Evolutionary conservation across 2,888 invertebrate species (phyloP).

Genomic region (Spilosoma lubricipeda): DNA sequence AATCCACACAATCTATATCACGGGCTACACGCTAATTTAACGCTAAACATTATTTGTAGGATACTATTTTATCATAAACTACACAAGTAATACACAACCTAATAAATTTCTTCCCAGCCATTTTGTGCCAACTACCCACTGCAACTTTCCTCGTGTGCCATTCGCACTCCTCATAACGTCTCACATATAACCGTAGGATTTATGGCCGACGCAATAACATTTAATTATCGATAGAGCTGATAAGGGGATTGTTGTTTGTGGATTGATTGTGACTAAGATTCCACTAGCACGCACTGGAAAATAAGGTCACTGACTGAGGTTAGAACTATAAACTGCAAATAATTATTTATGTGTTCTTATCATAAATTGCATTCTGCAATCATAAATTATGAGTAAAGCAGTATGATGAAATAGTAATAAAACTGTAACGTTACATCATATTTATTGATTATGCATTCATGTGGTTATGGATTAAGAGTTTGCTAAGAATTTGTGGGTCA

Average conservation of each 20-base stretch:
- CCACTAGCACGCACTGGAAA: slow-evolving; percentile 21
- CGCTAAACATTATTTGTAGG: too few relatives aligned
- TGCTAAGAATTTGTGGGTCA: too few relatives aligned
- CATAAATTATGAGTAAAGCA: background rate
- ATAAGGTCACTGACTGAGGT: slow-evolving; percentile 6
- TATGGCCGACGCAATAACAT: slow-evolving; percentile 56
- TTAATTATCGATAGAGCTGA: slow-evolving; percentile 60
- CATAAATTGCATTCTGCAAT: background rate
- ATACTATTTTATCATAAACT: background rate
- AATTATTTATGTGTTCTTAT: background rate
- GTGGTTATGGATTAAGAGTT: too few relatives aligned
- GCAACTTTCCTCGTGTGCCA: slow-evolving; percentile 17
- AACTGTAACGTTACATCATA: too few relatives aligned
- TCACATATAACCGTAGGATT: slow-evolving; percentile 48
- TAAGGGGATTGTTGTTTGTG: slow-evolving; percentile 44
- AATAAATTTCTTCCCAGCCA: slow-evolving; percentile 10
- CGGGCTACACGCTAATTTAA: too few relatives aligned
- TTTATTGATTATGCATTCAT: too few relatives aligned
- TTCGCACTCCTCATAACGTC: slow-evolving; percentile 27
- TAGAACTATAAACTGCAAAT: slow-evolving; percentile 9
- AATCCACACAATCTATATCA: too few relatives aligned
- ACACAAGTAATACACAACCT: slow-evolving; percentile 2
- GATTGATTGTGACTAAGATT: slow-evolving; percentile 34
- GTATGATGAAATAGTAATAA: background rate
- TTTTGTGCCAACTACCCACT: slow-evolving; percentile 8